These are phyloP conservation scores for Bombus terrestris DNA, from an alignment of 1,140 invertebrate genomes.

Conservation along the genomic window DNA sequence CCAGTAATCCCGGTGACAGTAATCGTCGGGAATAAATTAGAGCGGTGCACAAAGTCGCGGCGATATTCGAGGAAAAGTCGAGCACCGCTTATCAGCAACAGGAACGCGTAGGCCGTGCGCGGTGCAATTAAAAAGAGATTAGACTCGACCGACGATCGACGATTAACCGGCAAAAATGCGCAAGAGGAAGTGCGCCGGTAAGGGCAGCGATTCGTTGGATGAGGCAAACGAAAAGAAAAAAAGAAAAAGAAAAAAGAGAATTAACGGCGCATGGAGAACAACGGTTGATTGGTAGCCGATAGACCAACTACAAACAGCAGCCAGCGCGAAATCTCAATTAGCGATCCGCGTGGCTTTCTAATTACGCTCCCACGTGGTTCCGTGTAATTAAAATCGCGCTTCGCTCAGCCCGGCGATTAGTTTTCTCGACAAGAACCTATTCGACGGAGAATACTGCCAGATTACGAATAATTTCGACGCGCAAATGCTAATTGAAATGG, in stretches of 20 bases:
- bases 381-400: conserved; percentile 38
- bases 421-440: conserved; percentile 4
- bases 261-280: not conserved
- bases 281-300: conserved; percentile 12
- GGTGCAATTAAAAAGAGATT: conserved; percentile 58
- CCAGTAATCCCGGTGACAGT: conserved; percentile 43
- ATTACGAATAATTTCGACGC: conserved; percentile 1
- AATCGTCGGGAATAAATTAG: conserved; percentile 49
- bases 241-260: not conserved
- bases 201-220: not conserved
- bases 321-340: conserved; percentile 47
- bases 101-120: not conserved
- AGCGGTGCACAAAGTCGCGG: conserved; percentile 8
- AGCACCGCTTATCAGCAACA: conserved; percentile 38
- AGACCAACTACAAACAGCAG: conserved; percentile 21
- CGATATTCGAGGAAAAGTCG: conserved; percentile 39
- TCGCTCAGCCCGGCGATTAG: conserved; percentile 19
- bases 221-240: not conserved
- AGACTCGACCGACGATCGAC: conserved; percentile 17
- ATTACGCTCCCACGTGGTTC: conserved; percentile 34
- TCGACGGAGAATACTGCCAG: not conserved
- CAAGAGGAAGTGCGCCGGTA: no score
- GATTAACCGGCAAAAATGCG: conserved; percentile 27
- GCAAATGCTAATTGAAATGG: not conserved
- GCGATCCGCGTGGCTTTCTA: conserved; percentile 30